phyloP scores from a whole-genome alignment of 1,140 invertebrate species.

The Drosophila kepulauana region DNA sequence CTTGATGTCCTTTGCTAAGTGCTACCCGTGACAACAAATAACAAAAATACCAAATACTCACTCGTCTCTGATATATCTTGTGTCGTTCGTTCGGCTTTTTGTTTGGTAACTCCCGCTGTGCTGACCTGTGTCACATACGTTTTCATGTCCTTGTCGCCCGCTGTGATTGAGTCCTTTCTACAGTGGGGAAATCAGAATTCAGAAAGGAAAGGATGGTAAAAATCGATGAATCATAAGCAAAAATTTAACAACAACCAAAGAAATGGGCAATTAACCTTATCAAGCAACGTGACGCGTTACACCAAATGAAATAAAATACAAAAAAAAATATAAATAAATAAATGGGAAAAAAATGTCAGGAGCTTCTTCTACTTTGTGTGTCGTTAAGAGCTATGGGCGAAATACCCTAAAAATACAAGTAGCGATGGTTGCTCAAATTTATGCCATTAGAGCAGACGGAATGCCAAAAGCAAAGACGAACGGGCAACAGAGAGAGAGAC shows the following conservation, averaged over 20 bases:
- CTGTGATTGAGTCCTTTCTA: constrained; percentile 35
- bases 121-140: constrained; percentile 59
- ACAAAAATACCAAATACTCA: constrained; percentile 11
- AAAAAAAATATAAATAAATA: constrained; percentile 34
- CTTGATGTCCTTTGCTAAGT: constrained; percentile 8
- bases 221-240: constrained; percentile 37
- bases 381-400: constrained; percentile 28
- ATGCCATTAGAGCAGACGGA: constrained; percentile 78
- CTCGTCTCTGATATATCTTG: constrained; percentile 21
- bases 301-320: constrained; percentile 24
- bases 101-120: constrained; percentile 33
- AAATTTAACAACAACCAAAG: constrained; percentile 36
- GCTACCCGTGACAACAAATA: constrained; percentile 28
- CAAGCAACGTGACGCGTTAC: constrained; percentile 51
- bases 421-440: constrained; percentile 61
- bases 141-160: constrained; percentile 48
- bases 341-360: constrained; percentile 38
- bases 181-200: constrained; percentile 3
- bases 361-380: constrained; percentile 32
- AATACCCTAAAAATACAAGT: constrained; percentile 40
- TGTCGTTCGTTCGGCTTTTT: background rate
- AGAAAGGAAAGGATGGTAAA: constrained; percentile 47
- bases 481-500: background rate
- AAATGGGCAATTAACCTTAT: constrained; percentile 80
- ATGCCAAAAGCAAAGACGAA: constrained; percentile 51